phyloP scores from a whole-genome alignment of 1,140 invertebrate species.

The Reticulitermes speratus region DNA sequence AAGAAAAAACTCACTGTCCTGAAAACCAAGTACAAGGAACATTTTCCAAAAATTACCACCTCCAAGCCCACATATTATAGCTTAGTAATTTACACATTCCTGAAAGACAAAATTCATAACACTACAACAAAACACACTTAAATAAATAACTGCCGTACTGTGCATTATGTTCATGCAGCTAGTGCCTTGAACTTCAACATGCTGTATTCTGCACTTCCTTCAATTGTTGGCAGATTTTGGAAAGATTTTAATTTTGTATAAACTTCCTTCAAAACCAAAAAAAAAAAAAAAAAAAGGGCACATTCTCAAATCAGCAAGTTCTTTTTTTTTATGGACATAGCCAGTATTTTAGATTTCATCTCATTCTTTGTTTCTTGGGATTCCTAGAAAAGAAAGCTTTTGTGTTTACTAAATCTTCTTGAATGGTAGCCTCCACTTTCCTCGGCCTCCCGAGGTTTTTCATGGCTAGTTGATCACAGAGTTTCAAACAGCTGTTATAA shows the following conservation, averaged over 20 bases:
- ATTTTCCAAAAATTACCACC: background rate
- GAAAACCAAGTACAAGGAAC: background rate
- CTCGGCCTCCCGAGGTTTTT: slow-evolving; percentile 5
- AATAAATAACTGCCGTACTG: no score
- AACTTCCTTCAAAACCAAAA: background rate
- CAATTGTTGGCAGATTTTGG: background rate
- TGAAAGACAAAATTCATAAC: background rate
- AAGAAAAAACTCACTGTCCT: background rate
- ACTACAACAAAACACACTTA: background rate
- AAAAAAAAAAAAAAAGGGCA: background rate
- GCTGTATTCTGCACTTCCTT: background rate
- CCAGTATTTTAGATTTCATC: background rate
- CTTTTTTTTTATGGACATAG: slow-evolving; percentile 3
- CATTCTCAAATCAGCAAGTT: background rate
- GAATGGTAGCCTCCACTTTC: slow-evolving; percentile 20
- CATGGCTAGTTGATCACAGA: background rate
- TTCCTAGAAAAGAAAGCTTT: slow-evolving; percentile 25
- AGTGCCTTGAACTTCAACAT: background rate
- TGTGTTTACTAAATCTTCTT: background rate
- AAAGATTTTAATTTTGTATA: background rate
- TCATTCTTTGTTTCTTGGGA: background rate
- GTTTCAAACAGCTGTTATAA: slow-evolving; percentile 5
- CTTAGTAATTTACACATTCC: background rate
- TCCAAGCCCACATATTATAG: background rate
- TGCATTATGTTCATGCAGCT: no score